Evolutionary conservation across 2,113 vertebrate species (phyloP), one percentile per base, ranked within the genome.

Genomic region (Saguinus midas): DNA sequence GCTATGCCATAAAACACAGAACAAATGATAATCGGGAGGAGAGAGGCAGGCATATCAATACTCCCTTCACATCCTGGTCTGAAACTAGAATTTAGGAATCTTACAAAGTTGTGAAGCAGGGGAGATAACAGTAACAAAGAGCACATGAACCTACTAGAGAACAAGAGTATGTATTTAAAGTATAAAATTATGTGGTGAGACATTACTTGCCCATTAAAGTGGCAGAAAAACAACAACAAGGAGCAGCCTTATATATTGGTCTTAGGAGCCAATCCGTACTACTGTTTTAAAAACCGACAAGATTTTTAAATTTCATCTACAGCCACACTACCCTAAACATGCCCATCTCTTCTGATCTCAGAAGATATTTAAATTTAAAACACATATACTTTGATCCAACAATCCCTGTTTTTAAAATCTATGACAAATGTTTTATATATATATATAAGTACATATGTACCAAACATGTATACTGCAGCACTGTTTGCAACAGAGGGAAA

Each of bases 71-170:
- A 93, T 8, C 85, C 1, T 50, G 32, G 1, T 89, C 52, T 94
- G 16, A 93, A 94, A 97, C 40, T 75, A 83, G 73, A 94, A 83
- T 66, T 92, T 85, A 92, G 45, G 40, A 14, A 78, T 87, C 50
- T 92, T 80, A 92, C 37, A 88, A 76, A 89, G n/a, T 32, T 89
- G 10, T n/a, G 23, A 45, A 90, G 37, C 21, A 89, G 18, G 37
- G 5, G 4, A 68, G 5, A 61, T 8, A 86, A 76, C 13, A 85
- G 6, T 55, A 85, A 91, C 21, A 96, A 86, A 86, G 37, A 73
- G 43, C 29, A 85, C 61, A 92, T 29, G 45, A 85, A 89, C 7
- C 18, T 89, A 55, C 40, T n/a, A 81, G 40, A 96, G 79, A 80
- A 57, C 43, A 86, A 79, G 37, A 72, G 17, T 27, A 58, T 55